Base-by-base conservation (phyloP, 2,113 vertebrate genomes). In the Vulpes ferrilata region DNA sequence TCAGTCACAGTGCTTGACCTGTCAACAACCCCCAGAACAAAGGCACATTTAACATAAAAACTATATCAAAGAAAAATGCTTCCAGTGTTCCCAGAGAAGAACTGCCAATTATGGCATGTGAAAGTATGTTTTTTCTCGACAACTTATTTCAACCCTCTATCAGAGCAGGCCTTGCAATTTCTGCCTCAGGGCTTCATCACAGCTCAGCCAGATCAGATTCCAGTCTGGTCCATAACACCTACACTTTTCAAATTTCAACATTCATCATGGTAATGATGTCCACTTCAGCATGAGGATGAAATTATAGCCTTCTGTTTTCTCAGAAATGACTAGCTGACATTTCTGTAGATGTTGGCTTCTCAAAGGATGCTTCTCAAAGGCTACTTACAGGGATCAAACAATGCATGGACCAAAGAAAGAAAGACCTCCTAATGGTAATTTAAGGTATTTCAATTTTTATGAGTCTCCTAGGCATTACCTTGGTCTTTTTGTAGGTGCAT, bases 401-500 rank as follows among this genome's bases (percentile, higher is more conserved):
- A 95, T 62, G 59, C 15, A 62, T 1, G 92, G 25, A 60, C 27
- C 76, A 43, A 95, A 90, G n/a, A 93, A 92, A 92, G 53, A 90
- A 79, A 93, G 79, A 35, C 5, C 25, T 32, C 32, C 13, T 83
- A 7, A 20, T 23, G n/a, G 27, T 71, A 80, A 93, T 59, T 83
- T 73, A 71, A 88, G 86, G 86, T 20, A 69, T 11, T 87, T 25
- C 57, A 65, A 32, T 95, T 95, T 91, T 73, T 69, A 95, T 73
- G 12, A 94, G 65, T 93, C 43, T 96, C 38, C 55, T 62, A 35
- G 93, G 62, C 81, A 97, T 98, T 99, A 99, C 99, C 99, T 99
- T 98, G 99, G 99, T 98, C 99, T 99, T 98, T 99, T 99, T 98
- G 99, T 99, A 92, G 99, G 99, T 48, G 99, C 99, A 98, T 99